A percentile compares a stretch with the other conserved stretches of the same genome.
Conservation (phyloP, 2,113 vertebrate genomes). For the Tupaia tana region DNA sequence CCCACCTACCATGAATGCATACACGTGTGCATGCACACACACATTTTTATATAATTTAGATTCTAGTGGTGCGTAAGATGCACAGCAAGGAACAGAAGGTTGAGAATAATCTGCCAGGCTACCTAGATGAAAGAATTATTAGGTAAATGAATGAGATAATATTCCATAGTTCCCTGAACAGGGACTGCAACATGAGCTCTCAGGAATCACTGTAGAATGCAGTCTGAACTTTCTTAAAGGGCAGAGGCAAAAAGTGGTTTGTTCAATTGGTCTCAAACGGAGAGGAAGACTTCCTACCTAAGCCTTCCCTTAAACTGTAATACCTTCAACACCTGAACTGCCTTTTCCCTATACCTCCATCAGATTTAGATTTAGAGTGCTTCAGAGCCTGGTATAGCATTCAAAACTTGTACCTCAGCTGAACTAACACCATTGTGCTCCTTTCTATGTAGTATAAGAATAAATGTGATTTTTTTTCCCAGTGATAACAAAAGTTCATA, state of each 20-base stretch:
- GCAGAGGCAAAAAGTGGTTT: background rate
- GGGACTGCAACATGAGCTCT: background rate
- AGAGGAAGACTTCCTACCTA: background rate
- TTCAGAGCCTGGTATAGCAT: background rate
- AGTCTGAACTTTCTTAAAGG: background rate
- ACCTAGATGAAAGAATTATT: background rate
- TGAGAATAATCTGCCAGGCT: background rate
- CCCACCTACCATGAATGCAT: background rate
- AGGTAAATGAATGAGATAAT: background rate
- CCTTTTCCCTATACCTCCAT: background rate
- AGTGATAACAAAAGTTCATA: background rate
- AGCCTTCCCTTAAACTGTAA: background rate
- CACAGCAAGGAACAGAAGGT: background rate
- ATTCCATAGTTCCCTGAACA: rapidly evolving
- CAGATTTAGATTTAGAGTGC: background rate
- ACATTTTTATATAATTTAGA: background rate
- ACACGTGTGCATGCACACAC: background rate
- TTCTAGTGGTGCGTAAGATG: background rate
- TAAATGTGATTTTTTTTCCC: background rate
- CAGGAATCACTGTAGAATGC: background rate
- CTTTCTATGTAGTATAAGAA: background rate
- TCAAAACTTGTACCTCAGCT: background rate
- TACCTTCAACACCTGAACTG: background rate
- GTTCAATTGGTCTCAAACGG: background rate
- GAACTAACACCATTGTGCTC: background rate